Percentiles rank a stretch among this genome's conserved stretches.
Evolutionary conservation across 2,113 vertebrate genomes (phyloP).

Genomic region (Oriolus oriolus): DNA sequence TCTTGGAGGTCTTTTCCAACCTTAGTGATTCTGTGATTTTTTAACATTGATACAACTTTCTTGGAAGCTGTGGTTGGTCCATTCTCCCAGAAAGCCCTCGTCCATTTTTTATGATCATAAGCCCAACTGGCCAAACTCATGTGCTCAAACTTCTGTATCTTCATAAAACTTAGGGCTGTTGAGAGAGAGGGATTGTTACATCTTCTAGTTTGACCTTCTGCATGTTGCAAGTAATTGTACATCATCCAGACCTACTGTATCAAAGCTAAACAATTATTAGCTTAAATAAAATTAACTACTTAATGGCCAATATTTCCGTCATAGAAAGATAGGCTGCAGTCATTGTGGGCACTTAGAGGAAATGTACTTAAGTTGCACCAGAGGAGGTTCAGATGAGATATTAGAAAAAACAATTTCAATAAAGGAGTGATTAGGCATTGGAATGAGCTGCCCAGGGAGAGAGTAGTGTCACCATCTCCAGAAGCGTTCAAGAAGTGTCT

Average conservation of each 20-base stretch:
- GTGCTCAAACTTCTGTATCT: not conserved
- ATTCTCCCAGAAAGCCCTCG: not conserved
- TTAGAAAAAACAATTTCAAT: not conserved
- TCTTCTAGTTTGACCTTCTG: not conserved
- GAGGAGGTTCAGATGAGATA: not conserved
- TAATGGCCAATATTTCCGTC: not conserved
- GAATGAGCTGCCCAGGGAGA: not conserved
- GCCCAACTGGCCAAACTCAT: not conserved
- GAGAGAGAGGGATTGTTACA: not conserved
- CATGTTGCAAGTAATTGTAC: not conserved
- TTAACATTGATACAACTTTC: not conserved
- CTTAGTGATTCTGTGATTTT: not conserved
- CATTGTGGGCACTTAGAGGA: not conserved
- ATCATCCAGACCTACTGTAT: not conserved
- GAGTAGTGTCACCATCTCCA: not conserved
- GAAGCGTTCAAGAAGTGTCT: not conserved
- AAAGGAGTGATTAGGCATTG: not conserved
- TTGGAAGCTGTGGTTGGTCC: not conserved
- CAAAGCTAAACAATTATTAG: not conserved
- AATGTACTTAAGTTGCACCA: not conserved
- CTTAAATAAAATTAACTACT: not conserved
- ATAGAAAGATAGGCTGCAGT: not conserved
- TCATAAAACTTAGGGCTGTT: not conserved
- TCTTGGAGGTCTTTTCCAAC: not conserved
- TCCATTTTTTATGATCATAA: not conserved